Percentiles rank a stretch among this genome's conserved stretches.
These are phyloP conservation scores for Parazoanthus swiftii DNA, from an alignment of 92 coral and sea anemone genomes.

Conservation along the genomic window DNA sequence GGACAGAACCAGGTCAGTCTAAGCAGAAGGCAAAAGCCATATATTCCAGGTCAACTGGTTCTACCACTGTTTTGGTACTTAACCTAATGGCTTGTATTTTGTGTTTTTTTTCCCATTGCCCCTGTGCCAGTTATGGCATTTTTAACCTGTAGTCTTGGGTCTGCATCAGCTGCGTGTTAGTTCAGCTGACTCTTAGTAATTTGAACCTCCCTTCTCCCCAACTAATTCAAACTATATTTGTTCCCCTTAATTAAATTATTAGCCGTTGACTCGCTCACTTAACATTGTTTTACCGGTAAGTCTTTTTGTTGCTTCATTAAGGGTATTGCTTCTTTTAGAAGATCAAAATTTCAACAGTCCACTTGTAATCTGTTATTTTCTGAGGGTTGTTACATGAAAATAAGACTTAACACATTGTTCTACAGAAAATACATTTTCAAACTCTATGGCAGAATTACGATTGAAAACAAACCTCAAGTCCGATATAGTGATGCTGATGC, in stretches of 20 bases:
- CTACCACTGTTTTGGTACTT: neutral
- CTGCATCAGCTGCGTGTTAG: too few relatives aligned
- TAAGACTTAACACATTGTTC: too few relatives aligned
- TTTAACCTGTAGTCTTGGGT: neutral
- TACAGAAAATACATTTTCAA: neutral
- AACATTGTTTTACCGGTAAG: too few relatives aligned
- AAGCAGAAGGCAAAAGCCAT: neutral
- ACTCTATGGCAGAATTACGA: neutral
- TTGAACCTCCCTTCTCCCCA: neutral
- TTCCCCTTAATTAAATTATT: too few relatives aligned
- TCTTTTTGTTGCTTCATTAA: neutral
- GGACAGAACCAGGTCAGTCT: neutral
- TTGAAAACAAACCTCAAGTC: slow-evolving; percentile 65
- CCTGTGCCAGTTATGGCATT: neutral
- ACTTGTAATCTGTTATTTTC: too few relatives aligned
- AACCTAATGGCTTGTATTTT: neutral
- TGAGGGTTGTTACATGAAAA: too few relatives aligned
- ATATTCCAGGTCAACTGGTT: neutral
- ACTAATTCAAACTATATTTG: too few relatives aligned
- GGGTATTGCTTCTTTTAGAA: too few relatives aligned
- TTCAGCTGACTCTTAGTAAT: too few relatives aligned
- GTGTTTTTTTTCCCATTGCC: neutral
- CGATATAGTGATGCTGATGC: slow-evolving; percentile 72
- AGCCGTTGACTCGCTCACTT: neutral
- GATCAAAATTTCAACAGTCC: too few relatives aligned